Evolutionary conservation across 1,140 invertebrate species (phyloP).

Genomic region (Heliconius hermathena): DNA sequence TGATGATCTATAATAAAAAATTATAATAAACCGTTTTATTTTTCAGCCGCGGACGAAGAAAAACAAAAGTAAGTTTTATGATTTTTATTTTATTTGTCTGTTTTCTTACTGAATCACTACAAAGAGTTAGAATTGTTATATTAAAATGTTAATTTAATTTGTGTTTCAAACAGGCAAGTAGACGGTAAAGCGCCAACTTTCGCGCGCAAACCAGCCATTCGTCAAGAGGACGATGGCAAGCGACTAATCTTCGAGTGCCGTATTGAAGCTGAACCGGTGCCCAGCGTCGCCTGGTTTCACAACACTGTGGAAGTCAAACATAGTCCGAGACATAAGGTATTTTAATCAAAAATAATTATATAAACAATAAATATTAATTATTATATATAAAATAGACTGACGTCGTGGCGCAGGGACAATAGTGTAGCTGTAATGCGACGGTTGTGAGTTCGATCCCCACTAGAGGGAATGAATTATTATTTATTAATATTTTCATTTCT

Average conservation of each 20-base stretch:
- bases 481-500: no score
- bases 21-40: conserved; percentile 45
- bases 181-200: conserved; percentile 98
- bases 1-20: not conserved
- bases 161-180: conserved; percentile 90
- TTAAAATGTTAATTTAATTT: not conserved
- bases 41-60: conserved; percentile 82
- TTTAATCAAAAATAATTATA: not conserved
- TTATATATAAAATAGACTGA: no score
- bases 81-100: not conserved
- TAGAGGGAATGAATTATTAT: no score
- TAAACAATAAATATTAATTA: not conserved
- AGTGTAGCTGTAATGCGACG: no score
- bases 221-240: conserved; percentile 98
- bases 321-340: conserved; percentile 91
- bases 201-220: conserved; percentile 97
- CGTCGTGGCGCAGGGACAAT: no score
- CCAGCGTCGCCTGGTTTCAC: conserved; percentile 95
- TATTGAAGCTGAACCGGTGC: conserved; percentile 96
- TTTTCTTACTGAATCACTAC: not conserved
- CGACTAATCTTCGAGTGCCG: conserved; percentile 97
- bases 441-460: no score
- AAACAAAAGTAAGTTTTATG: conserved; percentile 77
- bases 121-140: not conserved
- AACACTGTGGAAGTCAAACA: conserved; percentile 90